Conservation (phyloP, 2,888 invertebrate genomes). For the Hypena proboscidalis region DNA sequence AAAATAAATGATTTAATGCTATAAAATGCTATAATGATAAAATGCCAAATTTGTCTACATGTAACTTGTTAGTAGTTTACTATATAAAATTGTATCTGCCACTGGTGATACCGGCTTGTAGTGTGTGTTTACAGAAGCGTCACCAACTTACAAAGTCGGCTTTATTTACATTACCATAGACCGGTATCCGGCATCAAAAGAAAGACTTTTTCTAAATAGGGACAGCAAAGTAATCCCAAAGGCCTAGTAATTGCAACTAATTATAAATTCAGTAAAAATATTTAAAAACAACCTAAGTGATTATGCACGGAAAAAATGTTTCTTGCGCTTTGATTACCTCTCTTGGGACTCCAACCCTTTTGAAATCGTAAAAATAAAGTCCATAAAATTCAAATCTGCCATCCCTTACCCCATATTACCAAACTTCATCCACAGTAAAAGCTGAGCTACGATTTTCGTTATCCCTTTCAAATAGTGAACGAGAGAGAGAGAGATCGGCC, state of each 20-base stretch:
- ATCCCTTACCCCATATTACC: slow-evolving; percentile 73
- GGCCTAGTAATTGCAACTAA: background rate
- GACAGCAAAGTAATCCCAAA: background rate
- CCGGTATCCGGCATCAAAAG: background rate
- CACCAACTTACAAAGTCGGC: slow-evolving; percentile 11
- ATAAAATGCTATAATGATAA: no score
- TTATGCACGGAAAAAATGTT: slow-evolving; percentile 46
- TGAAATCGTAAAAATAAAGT: slow-evolving; percentile 71
- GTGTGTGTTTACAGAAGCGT: background rate
- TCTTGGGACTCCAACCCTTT: slow-evolving; percentile 64
- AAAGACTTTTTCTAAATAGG: background rate
- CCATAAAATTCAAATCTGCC: slow-evolving; percentile 83
- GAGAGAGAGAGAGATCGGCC: no score
- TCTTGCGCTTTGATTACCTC: slow-evolving; percentile 39
- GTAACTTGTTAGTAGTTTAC: no score
- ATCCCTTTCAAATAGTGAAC: no score
- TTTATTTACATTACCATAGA: slow-evolving; percentile 31
- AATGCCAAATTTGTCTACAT: no score
- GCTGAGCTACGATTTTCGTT: no score
- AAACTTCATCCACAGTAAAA: no score
- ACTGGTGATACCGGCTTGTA: no score
- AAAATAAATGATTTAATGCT: no score
- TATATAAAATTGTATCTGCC: no score
- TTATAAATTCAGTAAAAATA: slow-evolving; percentile 2
- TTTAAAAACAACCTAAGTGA: slow-evolving; percentile 33